Conservation (phyloP, 2,113 vertebrate species). For the Indicator indicator region DNA sequence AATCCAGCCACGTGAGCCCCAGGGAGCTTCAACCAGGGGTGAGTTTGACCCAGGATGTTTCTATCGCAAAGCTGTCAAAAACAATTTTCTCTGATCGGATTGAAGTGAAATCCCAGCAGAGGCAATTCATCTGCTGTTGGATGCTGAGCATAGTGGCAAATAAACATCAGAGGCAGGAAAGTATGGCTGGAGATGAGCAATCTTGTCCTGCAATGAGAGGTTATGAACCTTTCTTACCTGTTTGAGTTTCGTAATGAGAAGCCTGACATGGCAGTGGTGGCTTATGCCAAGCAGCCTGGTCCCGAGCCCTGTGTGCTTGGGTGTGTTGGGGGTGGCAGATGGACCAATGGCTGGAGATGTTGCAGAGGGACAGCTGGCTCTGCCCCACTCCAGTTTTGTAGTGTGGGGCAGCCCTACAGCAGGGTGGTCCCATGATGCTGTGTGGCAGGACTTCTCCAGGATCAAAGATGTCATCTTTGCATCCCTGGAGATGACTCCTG, state of each 20-base stretch:
- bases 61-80: slow-evolving; percentile 35
- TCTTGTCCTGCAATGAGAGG: neutral
- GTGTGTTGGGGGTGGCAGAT: accelerated
- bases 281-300: neutral
- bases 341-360: neutral
- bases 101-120: neutral
- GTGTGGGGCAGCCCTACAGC: neutral
- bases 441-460: neutral
- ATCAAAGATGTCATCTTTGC: neutral
- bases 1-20: neutral
- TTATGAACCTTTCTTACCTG: neutral
- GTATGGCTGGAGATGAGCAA: slow-evolving; percentile 9
- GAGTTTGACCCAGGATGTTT: neutral
- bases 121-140: neutral
- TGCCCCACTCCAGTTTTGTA: accelerated
- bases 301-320: accelerated
- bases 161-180: neutral
- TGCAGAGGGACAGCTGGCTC: neutral
- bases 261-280: accelerated
- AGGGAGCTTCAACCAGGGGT: neutral
- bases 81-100: neutral
- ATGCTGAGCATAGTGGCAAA: neutral
- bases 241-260: neutral
- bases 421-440: accelerated
- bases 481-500: neutral